Evolutionary conservation across 1,140 invertebrate genomes (phyloP), one percentile per base, ranked within the genome.

Genomic region (Conus ventricosus): DNA sequence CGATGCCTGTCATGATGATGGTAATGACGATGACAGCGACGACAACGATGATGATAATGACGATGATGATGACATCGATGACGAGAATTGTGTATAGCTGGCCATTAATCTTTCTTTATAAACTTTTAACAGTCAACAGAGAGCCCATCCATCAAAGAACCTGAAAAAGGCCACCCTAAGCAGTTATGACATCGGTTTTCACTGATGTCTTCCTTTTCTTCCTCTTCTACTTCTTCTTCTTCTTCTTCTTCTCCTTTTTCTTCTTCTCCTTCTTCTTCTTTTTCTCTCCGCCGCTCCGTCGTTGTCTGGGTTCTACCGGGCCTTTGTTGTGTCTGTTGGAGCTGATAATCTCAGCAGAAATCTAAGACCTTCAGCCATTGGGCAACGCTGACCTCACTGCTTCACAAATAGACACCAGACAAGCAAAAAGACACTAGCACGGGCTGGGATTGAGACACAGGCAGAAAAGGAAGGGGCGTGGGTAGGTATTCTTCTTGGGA

Each of bases 201-300:
- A 57, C 13, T 57, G 55, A 57, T 13, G 55, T 80, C 78, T 53
- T 80, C 8, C 11, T 80, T 23, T 11, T 39, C 25, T 39, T 39
- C 20, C 5, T 11, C 27, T 80, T 53, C 0, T 80, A 10, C 78
- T 13, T 0, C 51, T 39, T 78, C 27, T 78, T 2, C 27, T 78
- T 78, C 75, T 78, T 78, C 27, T 39, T 78, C 23, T 78, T 25
- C 27, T 10, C n/a, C 75, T 78, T 78, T 4, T 39, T 78, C 27
- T 78, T 39, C 27, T 78, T 78, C 75, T 78, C n/a, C 27, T 39
- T 78, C 27, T 78, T 39, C 27, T 78, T 78, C 75, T 78, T 78
- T n/a, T 78, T 78, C 23, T 20, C 27, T 78, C 39, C 39, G 39
- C 3, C 39, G 39, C 39, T 39, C n/a, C 15, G n/a, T 15, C 23